Base-by-base conservation (phyloP, 2,113 vertebrate species). In the Alethe castanea region DNA sequence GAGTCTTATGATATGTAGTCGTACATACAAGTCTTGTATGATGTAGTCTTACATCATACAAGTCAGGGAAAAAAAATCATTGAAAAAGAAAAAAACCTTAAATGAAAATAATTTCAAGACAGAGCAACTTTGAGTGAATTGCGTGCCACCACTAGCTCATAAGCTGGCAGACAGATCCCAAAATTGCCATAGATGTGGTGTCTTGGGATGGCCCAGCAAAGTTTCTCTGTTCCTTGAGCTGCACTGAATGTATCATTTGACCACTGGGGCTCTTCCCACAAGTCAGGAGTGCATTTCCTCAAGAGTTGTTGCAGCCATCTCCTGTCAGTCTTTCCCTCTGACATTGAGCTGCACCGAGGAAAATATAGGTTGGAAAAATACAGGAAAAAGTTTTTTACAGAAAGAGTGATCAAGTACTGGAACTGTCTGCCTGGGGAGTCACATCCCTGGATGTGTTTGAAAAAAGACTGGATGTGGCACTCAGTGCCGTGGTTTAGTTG, bases 101-200 rank as follows among this genome's bases (percentile, higher is more conserved):
- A 50, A 77, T 83, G 11, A 57, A 15, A 69, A 48, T 18, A 3
- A 6, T 25, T 38, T 70, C 47, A 61, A 61, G 38, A 22, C 29
- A 87, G 20, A 74, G 20, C 29, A 74, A 11, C 8, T 53, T 24
- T 40, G 42, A 2, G 19, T 62, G 28, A 76, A 40, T 11, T 62
- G 5, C 3, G 2, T 54, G 47, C 86, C 15, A 36, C 8, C 19
- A 40, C 26, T 14, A 71, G n/a, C 35, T 86, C 48, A 70, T 26
- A 10, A 73, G 9, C 8, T 65, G 56, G 36, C n/a, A 53, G 31
- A 45, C 14, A 86, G 54, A 44, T 15, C 8, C 17, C 40, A 31
- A 22, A 74, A 77, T 7, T 57, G 18, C 11, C 2, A 0, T 28
- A 18, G 61, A 2, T 11, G 3, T 53, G 19, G 10, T 64, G 56